Evolutionary conservation across 2,797 vertebrate genomes (phyloP), one percentile per base, ranked within the genome.

Genomic region (Falco berigora): DNA sequence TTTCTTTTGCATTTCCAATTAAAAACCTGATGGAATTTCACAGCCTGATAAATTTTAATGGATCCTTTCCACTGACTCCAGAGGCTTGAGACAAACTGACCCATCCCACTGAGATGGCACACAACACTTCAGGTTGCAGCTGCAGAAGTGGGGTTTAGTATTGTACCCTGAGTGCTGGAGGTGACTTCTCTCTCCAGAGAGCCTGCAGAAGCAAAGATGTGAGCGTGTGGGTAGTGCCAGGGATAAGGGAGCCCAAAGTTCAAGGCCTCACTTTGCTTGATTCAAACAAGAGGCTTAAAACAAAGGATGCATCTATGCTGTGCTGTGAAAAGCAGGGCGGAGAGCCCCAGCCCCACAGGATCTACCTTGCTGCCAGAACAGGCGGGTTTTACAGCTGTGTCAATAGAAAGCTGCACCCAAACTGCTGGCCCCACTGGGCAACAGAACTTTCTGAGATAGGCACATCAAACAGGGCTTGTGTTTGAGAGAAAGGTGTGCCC

Each of bases 321-420:
- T 50, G 38, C 64, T 42, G 28, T 14, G 13, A 52, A 93, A 93
- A 2, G 3, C 0, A 2, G 46, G 71, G 50, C 15, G 5, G 80
- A 88, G 32, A 92, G 38, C 47, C 55, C 63, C 81, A 85, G 59
- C 47, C 74, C 63, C 87, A 62, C 81, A 86, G 91, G 67, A 89
- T 78, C 53, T 75, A 38, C 69, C 58, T 75, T 1, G 7, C 19
- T 64, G 77, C 89, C 88, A 89, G 67, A 55, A 83, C 7, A 18
- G 78, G 79, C 2, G 0, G 36, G 36, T 88, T 87, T 91, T 55
- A 79, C 91, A 97, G 63, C 91, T 94, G 89, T 94, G 95, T 97
- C 94, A 91, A 92, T 28, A 94, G 67, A 94, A 76, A 80, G 89
- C 91, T 89, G 67, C 93, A 88, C 63, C 91, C 87, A 91, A 81